A percentile compares a stretch with the other conserved stretches of the same genome.
Conservation (phyloP, 2,888 invertebrate genomes). For the Abrostola triplasia region DNA sequence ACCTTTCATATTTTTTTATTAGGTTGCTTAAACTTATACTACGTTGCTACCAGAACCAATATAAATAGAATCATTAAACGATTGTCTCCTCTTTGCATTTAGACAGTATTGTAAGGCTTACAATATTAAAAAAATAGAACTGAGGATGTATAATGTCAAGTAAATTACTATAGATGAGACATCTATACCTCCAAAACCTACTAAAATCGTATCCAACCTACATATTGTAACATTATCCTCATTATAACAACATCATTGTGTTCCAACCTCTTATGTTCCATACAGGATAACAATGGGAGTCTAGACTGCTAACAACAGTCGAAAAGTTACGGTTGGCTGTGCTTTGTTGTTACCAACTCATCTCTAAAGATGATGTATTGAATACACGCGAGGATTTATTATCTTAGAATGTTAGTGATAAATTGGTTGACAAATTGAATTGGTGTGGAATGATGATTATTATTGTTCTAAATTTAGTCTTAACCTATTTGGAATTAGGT, state of each 20-base stretch:
- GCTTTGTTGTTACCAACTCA: conserved; percentile 1
- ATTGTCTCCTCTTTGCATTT: too few relatives aligned
- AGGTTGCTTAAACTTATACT: not conserved
- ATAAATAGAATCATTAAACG: not conserved
- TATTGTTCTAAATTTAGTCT: too few relatives aligned
- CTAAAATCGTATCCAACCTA: not conserved
- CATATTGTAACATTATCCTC: not conserved
- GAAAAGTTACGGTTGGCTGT: conserved; percentile 4
- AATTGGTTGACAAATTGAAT: too few relatives aligned
- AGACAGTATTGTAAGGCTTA: too few relatives aligned
- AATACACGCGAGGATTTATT: too few relatives aligned
- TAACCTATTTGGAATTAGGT: too few relatives aligned
- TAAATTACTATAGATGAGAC: too few relatives aligned
- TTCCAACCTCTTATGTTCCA: not conserved
- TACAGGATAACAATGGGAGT: not conserved
- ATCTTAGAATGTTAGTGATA: too few relatives aligned
- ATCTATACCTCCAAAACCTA: not conserved
- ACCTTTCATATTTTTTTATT: not conserved
- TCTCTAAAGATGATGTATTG: not conserved
- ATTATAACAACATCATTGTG: not conserved
- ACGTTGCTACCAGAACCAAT: not conserved
- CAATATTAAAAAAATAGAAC: too few relatives aligned
- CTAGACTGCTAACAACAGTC: conserved; percentile 6
- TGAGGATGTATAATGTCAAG: too few relatives aligned
- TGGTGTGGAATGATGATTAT: too few relatives aligned